Conservation (phyloP, 2,888 invertebrate genomes). For the Graphium colonna region DNA sequence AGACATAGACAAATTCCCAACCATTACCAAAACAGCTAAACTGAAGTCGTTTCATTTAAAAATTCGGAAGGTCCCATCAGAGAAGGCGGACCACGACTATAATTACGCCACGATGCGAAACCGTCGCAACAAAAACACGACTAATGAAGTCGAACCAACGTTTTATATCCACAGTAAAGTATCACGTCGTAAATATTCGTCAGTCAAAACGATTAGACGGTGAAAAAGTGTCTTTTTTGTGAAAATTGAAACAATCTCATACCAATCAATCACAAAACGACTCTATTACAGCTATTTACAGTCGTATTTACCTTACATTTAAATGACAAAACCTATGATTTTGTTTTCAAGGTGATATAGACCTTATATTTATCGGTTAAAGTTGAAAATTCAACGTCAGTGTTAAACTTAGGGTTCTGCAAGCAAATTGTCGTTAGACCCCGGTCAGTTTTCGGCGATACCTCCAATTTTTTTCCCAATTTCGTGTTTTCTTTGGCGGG, state of each 20-base stretch:
- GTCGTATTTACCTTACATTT: no score
- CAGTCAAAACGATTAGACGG: slow-evolving; percentile 69
- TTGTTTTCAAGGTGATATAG: background rate
- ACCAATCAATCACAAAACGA: no score
- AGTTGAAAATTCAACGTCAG: slow-evolving; percentile 26
- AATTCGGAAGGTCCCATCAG: slow-evolving; percentile 63
- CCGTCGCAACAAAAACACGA: slow-evolving; percentile 54
- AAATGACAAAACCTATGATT: background rate
- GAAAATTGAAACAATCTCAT: slow-evolving; percentile 28
- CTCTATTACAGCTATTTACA: no score
- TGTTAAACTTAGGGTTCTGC: slow-evolving; percentile 18
- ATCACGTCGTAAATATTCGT: slow-evolving; percentile 76
- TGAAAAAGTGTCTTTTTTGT: slow-evolving; percentile 51
- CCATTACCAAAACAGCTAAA: background rate
- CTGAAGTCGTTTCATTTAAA: slow-evolving; percentile 30
- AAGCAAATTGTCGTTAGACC: slow-evolving; percentile 55
- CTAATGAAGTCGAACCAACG: slow-evolving; percentile 68
- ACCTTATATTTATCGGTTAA: slow-evolving; percentile 25
- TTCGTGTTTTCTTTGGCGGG: slow-evolving; percentile 74
- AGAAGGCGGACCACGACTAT: slow-evolving; percentile 43
- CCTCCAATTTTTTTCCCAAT: slow-evolving; percentile 53
- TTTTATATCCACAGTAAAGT: slow-evolving; percentile 67
- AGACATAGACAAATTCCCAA: background rate
- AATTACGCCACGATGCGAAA: slow-evolving; percentile 54
- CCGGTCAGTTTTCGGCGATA: slow-evolving; percentile 67